phyloP scores from a whole-genome alignment of 2,113 vertebrate species.

The Rafetus swinhoei region DNA sequence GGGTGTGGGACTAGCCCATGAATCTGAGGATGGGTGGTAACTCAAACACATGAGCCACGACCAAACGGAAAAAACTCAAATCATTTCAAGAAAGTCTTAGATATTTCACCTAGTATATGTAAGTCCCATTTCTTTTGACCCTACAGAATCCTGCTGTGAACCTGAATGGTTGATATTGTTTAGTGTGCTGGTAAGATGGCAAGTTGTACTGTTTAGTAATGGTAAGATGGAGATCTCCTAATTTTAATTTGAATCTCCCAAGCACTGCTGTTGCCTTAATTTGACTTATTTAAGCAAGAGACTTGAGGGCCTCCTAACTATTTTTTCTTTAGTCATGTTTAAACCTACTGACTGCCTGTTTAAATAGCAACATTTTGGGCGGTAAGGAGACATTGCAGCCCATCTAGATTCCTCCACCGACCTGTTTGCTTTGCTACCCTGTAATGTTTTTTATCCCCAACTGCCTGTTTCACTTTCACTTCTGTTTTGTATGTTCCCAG shows the following conservation, averaged over 20 bases:
- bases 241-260: background rate
- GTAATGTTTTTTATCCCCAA: background rate
- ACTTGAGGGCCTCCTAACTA: background rate
- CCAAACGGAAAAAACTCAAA: background rate
- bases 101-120: background rate
- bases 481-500: background rate
- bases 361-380: background rate
- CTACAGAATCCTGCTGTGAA: background rate
- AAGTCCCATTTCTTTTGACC: background rate
- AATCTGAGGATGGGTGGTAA: background rate
- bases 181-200: background rate
- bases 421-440: background rate
- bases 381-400: background rate
- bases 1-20: background rate
- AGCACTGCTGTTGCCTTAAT: background rate
- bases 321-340: background rate
- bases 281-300: background rate
- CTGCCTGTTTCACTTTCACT: background rate
- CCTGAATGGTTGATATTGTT: background rate
- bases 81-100: background rate
- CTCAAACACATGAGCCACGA: background rate
- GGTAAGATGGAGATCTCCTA: background rate
- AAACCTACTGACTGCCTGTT: background rate
- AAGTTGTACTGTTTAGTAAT: background rate
- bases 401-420: background rate